Evolutionary conservation across 2,797 vertebrate species (phyloP).

Genomic region (Gobionotothen gibberifrons): DNA sequence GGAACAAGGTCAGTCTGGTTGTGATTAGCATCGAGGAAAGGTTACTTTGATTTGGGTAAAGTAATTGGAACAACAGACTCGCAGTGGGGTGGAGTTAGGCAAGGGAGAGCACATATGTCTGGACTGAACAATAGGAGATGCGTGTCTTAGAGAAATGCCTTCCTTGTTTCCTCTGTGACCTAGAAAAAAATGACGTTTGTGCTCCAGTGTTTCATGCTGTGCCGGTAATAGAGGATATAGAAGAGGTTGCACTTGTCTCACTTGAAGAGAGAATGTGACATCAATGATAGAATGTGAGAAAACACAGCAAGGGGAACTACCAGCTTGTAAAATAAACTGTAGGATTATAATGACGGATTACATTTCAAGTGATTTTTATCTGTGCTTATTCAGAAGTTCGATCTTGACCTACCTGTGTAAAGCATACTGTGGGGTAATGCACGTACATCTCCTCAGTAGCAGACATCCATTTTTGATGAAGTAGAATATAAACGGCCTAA

Average conservation of each 20-base stretch:
- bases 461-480: conserved; percentile 53
- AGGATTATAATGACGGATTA: not conserved
- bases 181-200: conserved; percentile 55
- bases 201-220: conserved; percentile 36
- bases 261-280: conserved; percentile 44
- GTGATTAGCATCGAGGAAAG: conserved; percentile 49
- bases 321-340: conserved; percentile 4
- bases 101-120: conserved; percentile 21
- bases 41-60: conserved; percentile 57
- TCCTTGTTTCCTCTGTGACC: conserved; percentile 51
- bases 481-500: conserved; percentile 29
- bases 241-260: conserved; percentile 43
- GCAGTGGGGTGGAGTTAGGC: conserved; percentile 10
- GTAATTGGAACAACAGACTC: conserved; percentile 33
- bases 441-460: conserved; percentile 32
- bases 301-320: conserved; percentile 14
- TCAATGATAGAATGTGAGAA: conserved; percentile 13
- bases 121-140: conserved; percentile 30
- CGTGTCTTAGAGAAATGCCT: conserved; percentile 37
- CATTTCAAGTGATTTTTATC: conserved; percentile 24
- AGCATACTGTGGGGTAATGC: not conserved
- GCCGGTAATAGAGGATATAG: conserved; percentile 41
- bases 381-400: not conserved
- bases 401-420: not conserved
- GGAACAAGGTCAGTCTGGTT: conserved; percentile 48